Evolutionary conservation across 2,113 vertebrate species (phyloP).

Genomic region (Spea multiplicata): DNA sequence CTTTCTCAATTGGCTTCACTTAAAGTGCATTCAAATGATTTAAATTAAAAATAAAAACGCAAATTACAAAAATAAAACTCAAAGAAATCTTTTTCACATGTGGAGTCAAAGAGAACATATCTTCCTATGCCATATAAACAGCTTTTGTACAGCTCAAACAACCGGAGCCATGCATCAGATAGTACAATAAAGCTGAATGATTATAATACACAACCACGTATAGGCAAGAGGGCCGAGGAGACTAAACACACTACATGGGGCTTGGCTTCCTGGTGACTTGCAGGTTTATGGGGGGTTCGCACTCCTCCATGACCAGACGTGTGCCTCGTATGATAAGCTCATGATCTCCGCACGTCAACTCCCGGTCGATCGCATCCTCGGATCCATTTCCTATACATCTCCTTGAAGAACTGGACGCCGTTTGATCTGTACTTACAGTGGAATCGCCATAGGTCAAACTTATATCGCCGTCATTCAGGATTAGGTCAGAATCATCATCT

Average conservation of each 20-base stretch:
- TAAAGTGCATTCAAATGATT: constrained; percentile 62
- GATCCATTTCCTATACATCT: constrained; percentile 65
- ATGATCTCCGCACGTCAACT: constrained; percentile 83
- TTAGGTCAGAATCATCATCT: constrained; percentile 95
- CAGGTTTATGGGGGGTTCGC: constrained; percentile 77
- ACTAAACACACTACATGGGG: constrained; percentile 62
- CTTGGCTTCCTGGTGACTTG: constrained; percentile 68
- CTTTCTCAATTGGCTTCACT: constrained; percentile 62
- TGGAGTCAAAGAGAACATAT: constrained; percentile 64
- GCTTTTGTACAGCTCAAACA: constrained; percentile 75
- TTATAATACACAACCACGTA: constrained; percentile 64
- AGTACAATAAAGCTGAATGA: constrained; percentile 69
- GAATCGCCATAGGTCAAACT: constrained; percentile 89
- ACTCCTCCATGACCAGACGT: constrained; percentile 93
- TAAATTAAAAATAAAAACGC: constrained; percentile 51
- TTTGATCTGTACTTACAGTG: constrained; percentile 76
- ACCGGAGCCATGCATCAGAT: constrained; percentile 75
- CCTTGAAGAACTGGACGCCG: constrained; percentile 55
- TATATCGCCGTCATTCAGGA: constrained; percentile 88
- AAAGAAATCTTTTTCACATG: constrained; percentile 49
- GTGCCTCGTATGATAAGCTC: constrained; percentile 93
- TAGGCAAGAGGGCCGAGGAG: constrained; percentile 52
- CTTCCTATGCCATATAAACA: constrained; percentile 74
- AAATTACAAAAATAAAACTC: no score
- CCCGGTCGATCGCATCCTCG: constrained; percentile 79